Evolutionary conservation across 2,797 vertebrate species (phyloP).

Genomic region (Antrozous pallidus): DNA sequence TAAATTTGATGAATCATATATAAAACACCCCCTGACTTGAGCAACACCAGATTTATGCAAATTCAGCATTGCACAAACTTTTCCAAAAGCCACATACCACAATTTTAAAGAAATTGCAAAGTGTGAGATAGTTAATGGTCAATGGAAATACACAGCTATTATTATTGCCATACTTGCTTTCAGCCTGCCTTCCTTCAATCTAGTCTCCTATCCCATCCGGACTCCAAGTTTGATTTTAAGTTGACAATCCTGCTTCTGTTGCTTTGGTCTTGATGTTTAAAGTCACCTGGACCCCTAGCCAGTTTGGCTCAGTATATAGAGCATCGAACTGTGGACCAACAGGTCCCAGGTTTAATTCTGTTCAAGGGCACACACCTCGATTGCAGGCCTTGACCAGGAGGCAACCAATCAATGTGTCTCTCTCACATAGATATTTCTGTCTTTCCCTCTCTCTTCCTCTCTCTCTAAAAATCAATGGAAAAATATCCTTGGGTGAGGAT

Average conservation of each 20-base stretch:
- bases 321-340: too few species aligned
- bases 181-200: background rate
- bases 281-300: background rate
- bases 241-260: background rate
- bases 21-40: conserved; percentile 48
- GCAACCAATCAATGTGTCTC: too few species aligned
- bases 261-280: background rate
- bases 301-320: too few species aligned
- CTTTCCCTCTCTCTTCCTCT: too few species aligned
- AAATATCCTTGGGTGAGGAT: too few species aligned
- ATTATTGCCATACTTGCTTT: background rate
- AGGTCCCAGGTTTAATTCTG: too few species aligned
- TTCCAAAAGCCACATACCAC: conserved; percentile 47
- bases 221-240: background rate
- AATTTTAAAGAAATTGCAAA: conserved; percentile 47
- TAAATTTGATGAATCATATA: conserved; percentile 50
- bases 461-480: too few species aligned
- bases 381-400: too few species aligned
- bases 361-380: too few species aligned
- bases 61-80: conserved; percentile 21
- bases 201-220: background rate
- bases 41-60: conserved; percentile 58
- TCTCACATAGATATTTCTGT: too few species aligned
- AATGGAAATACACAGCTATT: background rate
- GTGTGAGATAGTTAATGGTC: background rate